phyloP scores from a whole-genome alignment of 2,888 invertebrate genomes.

The Erynnis tages region DNA sequence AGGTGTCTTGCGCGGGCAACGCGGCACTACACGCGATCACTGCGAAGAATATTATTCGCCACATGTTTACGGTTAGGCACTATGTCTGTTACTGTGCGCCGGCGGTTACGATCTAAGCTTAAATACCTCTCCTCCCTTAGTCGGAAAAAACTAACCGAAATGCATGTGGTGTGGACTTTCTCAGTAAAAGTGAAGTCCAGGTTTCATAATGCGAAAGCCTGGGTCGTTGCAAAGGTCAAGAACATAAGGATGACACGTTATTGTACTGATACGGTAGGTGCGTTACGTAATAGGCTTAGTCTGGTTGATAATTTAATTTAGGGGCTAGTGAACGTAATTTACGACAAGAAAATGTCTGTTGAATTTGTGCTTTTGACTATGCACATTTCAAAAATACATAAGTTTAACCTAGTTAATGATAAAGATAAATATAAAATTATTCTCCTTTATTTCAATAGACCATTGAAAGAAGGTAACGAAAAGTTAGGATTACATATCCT shows the following conservation, averaged over 20 bases:
- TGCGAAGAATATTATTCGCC: constrained; percentile 58
- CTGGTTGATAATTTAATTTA: too few relatives aligned
- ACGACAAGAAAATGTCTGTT: too few relatives aligned
- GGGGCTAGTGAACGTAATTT: too few relatives aligned
- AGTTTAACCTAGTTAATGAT: too few relatives aligned
- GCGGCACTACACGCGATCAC: constrained; percentile 80
- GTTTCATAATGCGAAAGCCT: constrained; percentile 72
- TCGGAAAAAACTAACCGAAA: constrained; percentile 61
- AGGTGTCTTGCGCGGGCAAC: constrained; percentile 87
- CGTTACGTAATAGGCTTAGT: constrained; percentile 1
- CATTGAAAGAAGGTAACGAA: too few relatives aligned
- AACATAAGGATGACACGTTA: constrained; percentile 28
- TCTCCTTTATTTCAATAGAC: too few relatives aligned
- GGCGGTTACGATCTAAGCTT: constrained; percentile 53
- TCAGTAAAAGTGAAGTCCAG: constrained; percentile 75
- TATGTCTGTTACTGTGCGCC: constrained; percentile 55
- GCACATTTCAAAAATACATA: too few relatives aligned
- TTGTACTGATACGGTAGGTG: constrained; percentile 29
- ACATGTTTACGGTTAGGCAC: constrained; percentile 58
- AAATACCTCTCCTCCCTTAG: constrained; percentile 65
- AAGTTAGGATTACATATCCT: too few relatives aligned
- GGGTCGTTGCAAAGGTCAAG: constrained; percentile 58
- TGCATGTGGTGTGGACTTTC: constrained; percentile 63
- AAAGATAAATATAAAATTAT: too few relatives aligned
- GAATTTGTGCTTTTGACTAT: too few relatives aligned